Evolutionary conservation across 2,113 vertebrate species (phyloP), one percentile per base, ranked within the genome.

Genomic region (Saimiri boliviensis): DNA sequence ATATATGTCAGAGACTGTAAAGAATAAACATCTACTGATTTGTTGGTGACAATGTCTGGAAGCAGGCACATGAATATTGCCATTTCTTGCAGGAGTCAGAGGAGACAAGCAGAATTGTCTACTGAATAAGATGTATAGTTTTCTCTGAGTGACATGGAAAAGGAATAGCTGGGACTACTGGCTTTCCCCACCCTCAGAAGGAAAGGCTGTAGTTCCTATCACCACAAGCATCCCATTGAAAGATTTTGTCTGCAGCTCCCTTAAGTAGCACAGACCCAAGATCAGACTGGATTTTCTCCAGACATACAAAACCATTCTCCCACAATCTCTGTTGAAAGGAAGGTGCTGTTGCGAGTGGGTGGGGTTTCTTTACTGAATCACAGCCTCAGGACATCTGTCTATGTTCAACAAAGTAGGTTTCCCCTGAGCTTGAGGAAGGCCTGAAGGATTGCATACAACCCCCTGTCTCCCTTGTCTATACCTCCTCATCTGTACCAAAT

Each of bases 1-100:
- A 3, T 86, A 21, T 19, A 35, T 40, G 27, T 74, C 37, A 81
- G 76, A 74, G 74, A 76, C 1, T 40, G 35, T 52, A 63, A 54
- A 66, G 54, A 49, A 25, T 63, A 16, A 47, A n/a, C 47, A n/a
- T 93, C 94, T 91, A 63, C 23, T 49, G 89, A 88, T 73, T 92
- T 81, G 37, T 6, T 80, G 32, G 63, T 71, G 76, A 84, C 8
- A 63, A 16, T 23, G 54, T 10, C 52, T 5, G 42, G 74, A 42
- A 86, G 23, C 12, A 20, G n/a, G 40, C 32, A 37, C n/a, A 23
- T 17, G 30, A 14, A 49, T 70, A 20, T 71, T 73, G 74, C 40
- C 9, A 6, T 94, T 56, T 74, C n/a, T 6, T 82, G 35, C 27
- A 56, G 71, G 32, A 88, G 35, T 27, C 66, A 80, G 90, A 93